Conservation (phyloP, 2,113 vertebrate species). For the Maylandia zebra region DNA sequence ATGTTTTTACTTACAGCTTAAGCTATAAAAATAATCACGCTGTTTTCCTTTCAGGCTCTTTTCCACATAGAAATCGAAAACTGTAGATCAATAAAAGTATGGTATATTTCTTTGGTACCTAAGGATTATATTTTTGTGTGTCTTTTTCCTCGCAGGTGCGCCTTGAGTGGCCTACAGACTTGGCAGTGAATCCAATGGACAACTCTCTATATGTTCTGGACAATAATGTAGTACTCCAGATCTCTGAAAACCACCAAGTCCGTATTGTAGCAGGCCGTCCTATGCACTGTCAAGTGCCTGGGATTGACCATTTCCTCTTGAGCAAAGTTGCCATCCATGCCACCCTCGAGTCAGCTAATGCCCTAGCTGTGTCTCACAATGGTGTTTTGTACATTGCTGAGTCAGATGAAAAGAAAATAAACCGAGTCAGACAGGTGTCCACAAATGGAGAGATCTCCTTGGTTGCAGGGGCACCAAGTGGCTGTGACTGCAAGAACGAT, state of each 20-base stretch:
- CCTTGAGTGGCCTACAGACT: constrained; percentile 95
- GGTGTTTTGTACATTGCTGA: constrained; percentile 92
- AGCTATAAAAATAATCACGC: background rate
- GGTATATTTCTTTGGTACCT: background rate
- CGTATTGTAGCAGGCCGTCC: constrained; percentile 92
- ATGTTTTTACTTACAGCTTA: background rate
- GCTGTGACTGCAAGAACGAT: constrained; percentile 96
- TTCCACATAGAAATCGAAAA: constrained; percentile 9
- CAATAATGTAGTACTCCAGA: constrained; percentile 95
- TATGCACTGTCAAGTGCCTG: constrained; percentile 97
- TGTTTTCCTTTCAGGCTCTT: background rate
- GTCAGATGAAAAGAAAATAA: constrained; percentile 96
- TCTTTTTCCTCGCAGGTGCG: constrained; percentile 76
- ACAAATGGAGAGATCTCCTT: constrained; percentile 92
- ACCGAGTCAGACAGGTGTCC: constrained; percentile 90
- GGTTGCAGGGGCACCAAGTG: constrained; percentile 88
- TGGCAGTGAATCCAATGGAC: constrained; percentile 94
- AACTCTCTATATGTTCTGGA: constrained; percentile 95
- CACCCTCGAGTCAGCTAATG: constrained; percentile 89
- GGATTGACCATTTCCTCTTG: constrained; percentile 93
- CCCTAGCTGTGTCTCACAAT: constrained; percentile 87
- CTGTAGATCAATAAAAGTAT: constrained; percentile 15
- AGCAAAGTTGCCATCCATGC: constrained; percentile 92
- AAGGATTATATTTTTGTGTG: background rate
- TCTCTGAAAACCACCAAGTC: constrained; percentile 97